A percentile compares a stretch with the other conserved stretches of the same genome.
Conservation (phyloP, 2,113 vertebrate species). For the Anser cygnoides region DNA sequence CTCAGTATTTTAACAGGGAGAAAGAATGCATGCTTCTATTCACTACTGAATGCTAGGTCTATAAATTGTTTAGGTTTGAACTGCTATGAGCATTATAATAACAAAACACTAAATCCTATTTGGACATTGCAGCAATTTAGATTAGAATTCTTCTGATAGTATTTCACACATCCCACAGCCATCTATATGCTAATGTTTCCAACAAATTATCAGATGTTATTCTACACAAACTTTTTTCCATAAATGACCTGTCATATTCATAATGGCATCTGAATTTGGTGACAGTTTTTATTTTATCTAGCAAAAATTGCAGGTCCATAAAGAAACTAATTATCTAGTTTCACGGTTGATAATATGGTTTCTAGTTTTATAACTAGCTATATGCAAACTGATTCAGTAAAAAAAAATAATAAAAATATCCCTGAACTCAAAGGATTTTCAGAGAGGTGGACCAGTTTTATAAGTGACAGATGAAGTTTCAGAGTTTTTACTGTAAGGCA, state of each 20-base stretch:
- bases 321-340: constrained; percentile 77
- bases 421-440: constrained; percentile 28
- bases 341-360: constrained; percentile 74
- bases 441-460: not conserved
- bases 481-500: not conserved
- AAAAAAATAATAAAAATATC: constrained; percentile 52
- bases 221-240: constrained; percentile 66
- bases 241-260: constrained; percentile 77
- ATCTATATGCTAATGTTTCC: constrained; percentile 81
- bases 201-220: constrained; percentile 78
- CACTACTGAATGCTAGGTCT: constrained; percentile 22
- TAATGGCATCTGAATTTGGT: constrained; percentile 69
- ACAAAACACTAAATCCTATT: constrained; percentile 65
- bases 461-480: constrained; percentile 7
- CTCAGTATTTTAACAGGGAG: constrained; percentile 30
- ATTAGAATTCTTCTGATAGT: constrained; percentile 73
- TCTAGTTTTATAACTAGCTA: constrained; percentile 71
- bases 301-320: constrained; percentile 70
- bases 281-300: constrained; percentile 75
- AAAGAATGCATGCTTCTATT: not conserved
- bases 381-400: constrained; percentile 52
- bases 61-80: constrained; percentile 58
- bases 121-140: constrained; percentile 60
- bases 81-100: constrained; percentile 23
- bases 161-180: constrained; percentile 70